Conservation (phyloP, 2,888 invertebrate species). For the Tanypteryx hageni region DNA sequence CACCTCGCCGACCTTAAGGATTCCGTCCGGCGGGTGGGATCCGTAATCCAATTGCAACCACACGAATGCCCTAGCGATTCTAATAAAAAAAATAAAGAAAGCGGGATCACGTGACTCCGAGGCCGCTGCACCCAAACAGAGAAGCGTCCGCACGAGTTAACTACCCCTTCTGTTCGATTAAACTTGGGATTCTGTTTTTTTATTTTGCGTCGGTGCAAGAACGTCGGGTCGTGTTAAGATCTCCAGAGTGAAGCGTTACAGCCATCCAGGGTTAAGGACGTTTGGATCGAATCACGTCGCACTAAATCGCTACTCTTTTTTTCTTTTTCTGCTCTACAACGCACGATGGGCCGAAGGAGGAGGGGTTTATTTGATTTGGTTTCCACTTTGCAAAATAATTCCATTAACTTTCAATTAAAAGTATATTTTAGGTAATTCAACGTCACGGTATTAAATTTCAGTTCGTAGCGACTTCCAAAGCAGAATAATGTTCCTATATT, state of each 20-base stretch:
- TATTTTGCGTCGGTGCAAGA: neutral
- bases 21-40: neutral
- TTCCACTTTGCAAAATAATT: no score
- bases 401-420: no score
- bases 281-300: neutral
- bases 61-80: neutral
- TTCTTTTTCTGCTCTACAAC: neutral
- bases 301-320: neutral
- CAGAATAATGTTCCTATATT: no score
- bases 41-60: neutral
- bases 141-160: constrained; percentile 4
- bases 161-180: neutral
- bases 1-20: neutral
- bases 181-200: neutral
- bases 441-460: no score
- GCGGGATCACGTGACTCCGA: neutral
- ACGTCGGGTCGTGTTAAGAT: neutral
- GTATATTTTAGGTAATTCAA: no score
- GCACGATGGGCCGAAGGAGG: neutral
- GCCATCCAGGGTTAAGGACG: neutral
- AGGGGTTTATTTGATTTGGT: neutral
- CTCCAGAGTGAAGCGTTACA: neutral
- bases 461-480: no score
- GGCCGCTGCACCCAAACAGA: neutral
- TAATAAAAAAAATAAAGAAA: neutral